These are phyloP conservation scores for Diabrotica balteata DNA, from an alignment of 2,888 invertebrate genomes.

Conservation along the genomic window DNA sequence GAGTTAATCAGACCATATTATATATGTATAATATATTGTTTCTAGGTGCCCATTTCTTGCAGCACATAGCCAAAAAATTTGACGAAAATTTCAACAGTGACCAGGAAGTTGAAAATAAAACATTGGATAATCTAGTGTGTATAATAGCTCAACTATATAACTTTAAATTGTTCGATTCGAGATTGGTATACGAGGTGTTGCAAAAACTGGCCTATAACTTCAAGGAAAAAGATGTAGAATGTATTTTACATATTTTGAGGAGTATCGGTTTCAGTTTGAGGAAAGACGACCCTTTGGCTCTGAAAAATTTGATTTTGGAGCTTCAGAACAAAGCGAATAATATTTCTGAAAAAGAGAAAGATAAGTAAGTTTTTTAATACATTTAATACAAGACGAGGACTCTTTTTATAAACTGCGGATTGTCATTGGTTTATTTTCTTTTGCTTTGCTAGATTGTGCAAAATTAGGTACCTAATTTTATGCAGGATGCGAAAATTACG, in stretches of 20 bases:
- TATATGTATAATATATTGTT: neutral
- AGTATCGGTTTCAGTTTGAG: conserved; percentile 84
- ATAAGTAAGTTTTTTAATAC: conserved; percentile 54
- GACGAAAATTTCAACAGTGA: conserved; percentile 64
- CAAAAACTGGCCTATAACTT: conserved; percentile 70
- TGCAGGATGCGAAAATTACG: too few relatives aligned
- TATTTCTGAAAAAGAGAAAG: conserved; percentile 51
- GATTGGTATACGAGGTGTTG: conserved; percentile 82
- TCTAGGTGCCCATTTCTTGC: conserved; percentile 82
- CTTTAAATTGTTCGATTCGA: conserved; percentile 85
- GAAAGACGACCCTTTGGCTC: conserved; percentile 82
- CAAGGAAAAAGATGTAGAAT: conserved; percentile 82
- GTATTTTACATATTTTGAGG: conserved; percentile 78
- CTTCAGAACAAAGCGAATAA: conserved; percentile 69
- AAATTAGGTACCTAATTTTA: too few relatives aligned
- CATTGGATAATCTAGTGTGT: conserved; percentile 80
- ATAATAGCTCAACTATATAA: conserved; percentile 84
- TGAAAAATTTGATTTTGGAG: conserved; percentile 77
- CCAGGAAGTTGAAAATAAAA: conserved; percentile 73
- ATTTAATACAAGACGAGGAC: too few relatives aligned
- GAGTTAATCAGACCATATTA: too few relatives aligned
- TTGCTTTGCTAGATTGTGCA: too few relatives aligned
- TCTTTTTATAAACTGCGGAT: too few relatives aligned
- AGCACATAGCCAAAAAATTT: conserved; percentile 74
- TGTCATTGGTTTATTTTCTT: too few relatives aligned